Conservation (phyloP, 2,797 vertebrate species). For the Sebastes vulpes region DNA sequence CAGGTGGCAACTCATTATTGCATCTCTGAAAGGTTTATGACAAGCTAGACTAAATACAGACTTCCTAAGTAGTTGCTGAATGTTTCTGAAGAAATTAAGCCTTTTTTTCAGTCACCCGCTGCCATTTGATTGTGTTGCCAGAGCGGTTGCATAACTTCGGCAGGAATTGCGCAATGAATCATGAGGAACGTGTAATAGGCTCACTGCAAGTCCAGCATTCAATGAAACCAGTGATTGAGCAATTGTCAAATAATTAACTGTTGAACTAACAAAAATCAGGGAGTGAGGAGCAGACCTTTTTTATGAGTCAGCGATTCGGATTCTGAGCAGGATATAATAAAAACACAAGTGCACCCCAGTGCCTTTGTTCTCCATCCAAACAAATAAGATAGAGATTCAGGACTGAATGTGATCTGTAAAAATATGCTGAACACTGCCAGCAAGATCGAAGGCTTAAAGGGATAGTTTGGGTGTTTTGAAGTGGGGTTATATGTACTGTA, state of each 20-base stretch:
- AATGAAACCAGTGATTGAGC: constrained; percentile 25
- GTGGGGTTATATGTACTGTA: too few species aligned
- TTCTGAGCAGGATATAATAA: background rate
- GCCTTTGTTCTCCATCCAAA: background rate
- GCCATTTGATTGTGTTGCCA: constrained; percentile 6
- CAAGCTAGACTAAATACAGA: constrained; percentile 4
- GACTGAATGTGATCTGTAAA: background rate
- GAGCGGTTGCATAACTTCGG: constrained; percentile 49
- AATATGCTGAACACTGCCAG: background rate
- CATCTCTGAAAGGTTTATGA: background rate
- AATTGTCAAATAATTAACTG: background rate
- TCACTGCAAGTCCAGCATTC: constrained; percentile 21
- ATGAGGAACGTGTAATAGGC: constrained; percentile 51
- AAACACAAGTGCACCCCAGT: background rate
- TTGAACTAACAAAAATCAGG: background rate
- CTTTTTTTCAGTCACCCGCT: constrained; percentile 14
- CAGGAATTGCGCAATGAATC: constrained; percentile 42
- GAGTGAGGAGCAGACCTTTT: background rate
- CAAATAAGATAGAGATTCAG: background rate
- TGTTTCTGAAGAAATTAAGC: constrained; percentile 19
- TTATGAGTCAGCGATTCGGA: background rate
- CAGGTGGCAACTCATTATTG: constrained; percentile 8
- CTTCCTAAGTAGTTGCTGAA: background rate
- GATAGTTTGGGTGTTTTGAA: too few species aligned
- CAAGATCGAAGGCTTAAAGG: background rate